Percentiles rank a stretch among this genome's conserved stretches.
Conservation (phyloP, 2,888 invertebrate genomes). For the Lasioglossum morio region DNA sequence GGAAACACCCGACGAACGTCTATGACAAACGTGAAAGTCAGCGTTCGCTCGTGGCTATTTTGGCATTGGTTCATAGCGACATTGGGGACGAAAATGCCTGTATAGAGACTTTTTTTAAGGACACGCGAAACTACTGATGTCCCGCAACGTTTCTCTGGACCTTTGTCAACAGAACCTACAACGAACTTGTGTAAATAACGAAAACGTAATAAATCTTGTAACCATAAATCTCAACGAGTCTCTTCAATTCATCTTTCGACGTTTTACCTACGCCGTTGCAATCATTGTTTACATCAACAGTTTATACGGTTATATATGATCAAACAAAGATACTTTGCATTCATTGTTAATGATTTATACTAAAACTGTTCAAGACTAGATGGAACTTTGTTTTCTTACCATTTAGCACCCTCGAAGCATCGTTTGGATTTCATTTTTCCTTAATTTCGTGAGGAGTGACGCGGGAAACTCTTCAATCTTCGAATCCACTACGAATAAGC, state of each 20-base stretch:
- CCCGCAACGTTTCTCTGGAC: constrained; percentile 83
- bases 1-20: constrained; percentile 57
- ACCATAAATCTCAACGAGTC: constrained; percentile 44
- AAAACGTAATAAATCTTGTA: constrained; percentile 77
- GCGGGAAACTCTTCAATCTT: neutral
- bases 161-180: constrained; percentile 78
- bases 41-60: constrained; percentile 59
- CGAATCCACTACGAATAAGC: neutral
- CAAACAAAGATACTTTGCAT: neutral
- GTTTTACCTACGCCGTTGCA: neutral
- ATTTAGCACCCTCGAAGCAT: neutral
- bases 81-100: constrained; percentile 78
- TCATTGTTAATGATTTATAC: neutral
- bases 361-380: neutral
- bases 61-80: constrained; percentile 83
- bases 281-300: neutral
- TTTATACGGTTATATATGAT: neutral
- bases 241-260: neutral
- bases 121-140: constrained; percentile 63
- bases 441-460: neutral
- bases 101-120: constrained; percentile 72
- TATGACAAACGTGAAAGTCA: constrained; percentile 36
- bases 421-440: neutral
- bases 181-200: constrained; percentile 80
- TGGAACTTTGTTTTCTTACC: neutral